phyloP scores from a whole-genome alignment of 2,888 invertebrate species.

The Crossocerus cetratus region DNA sequence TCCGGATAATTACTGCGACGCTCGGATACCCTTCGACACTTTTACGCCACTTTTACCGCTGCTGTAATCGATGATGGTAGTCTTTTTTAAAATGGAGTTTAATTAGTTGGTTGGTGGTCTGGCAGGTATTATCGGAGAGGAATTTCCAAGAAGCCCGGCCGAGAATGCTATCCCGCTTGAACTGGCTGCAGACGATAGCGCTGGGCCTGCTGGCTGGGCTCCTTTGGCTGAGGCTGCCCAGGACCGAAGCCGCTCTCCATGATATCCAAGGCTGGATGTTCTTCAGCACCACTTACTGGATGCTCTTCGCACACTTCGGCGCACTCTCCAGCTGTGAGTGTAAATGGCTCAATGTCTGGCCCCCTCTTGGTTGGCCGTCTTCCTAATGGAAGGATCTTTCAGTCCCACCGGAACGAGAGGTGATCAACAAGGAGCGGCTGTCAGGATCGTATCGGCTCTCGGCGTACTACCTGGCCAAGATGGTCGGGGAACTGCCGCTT shows the following conservation, averaged over 20 bases:
- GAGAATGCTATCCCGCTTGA: constrained; percentile 86
- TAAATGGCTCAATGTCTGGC: too few relatives aligned
- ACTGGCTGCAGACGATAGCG: constrained; percentile 87
- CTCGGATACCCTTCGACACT: constrained; percentile 37
- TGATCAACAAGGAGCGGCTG: constrained; percentile 87
- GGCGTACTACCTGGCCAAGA: constrained; percentile 89
- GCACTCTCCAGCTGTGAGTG: constrained; percentile 88
- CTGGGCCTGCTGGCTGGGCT: constrained; percentile 85
- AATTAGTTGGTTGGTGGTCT: too few relatives aligned
- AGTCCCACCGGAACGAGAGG: constrained; percentile 89
- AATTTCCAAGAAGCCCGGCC: constrained; percentile 87
- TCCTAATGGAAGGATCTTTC: constrained; percentile 46
- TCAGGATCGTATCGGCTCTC: constrained; percentile 88
- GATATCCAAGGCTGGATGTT: constrained; percentile 92
- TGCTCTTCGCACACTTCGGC: constrained; percentile 88
- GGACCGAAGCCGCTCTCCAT: constrained; percentile 85
- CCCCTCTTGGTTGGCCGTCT: too few relatives aligned
- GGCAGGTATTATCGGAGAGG: constrained; percentile 84
- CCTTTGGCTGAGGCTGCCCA: constrained; percentile 88
- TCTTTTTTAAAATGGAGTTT: too few relatives aligned
- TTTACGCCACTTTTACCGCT: constrained; percentile 52
- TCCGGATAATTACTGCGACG: constrained; percentile 64
- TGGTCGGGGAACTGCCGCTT: constrained; percentile 88
- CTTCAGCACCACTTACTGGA: constrained; percentile 90
- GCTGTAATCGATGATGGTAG: not conserved